Conservation (phyloP, 2,797 vertebrate genomes). For the Loris lydekkerianus region DNA sequence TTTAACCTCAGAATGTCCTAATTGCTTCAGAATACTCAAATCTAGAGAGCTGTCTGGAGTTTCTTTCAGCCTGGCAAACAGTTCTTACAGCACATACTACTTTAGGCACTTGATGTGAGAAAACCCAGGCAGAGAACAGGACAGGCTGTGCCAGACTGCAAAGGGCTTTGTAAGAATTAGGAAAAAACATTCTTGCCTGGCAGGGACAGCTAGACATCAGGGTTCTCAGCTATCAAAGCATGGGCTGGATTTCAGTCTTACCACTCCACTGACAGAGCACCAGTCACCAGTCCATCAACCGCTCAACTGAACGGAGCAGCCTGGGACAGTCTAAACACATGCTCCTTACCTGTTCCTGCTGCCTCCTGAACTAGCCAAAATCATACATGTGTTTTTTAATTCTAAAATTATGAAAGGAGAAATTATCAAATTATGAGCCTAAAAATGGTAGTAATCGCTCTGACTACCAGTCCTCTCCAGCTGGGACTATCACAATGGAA, state of each 20-base stretch:
- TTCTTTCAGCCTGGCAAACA: background rate
- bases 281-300: too few relatives aligned
- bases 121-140: background rate
- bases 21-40: slow-evolving; percentile 30
- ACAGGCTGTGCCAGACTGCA: background rate
- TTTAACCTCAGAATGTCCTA: background rate
- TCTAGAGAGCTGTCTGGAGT: slow-evolving; percentile 20
- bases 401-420: background rate
- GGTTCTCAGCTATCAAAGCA: background rate
- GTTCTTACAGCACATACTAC: background rate
- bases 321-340: background rate
- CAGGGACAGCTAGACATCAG: background rate
- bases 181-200: background rate
- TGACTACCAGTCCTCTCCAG: background rate
- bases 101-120: background rate
- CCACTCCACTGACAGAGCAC: background rate
- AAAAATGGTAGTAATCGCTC: background rate
- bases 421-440: background rate
- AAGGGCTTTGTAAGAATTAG: background rate
- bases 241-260: background rate
- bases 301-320: background rate
- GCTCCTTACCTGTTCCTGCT: background rate
- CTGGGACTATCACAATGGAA: background rate
- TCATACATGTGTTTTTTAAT: background rate
- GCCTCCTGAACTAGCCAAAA: background rate